Percentiles rank a stretch among this genome's conserved stretches.
phyloP scores from a whole-genome alignment of 1,140 invertebrate species.

The Penaeus vannamei region DNA sequence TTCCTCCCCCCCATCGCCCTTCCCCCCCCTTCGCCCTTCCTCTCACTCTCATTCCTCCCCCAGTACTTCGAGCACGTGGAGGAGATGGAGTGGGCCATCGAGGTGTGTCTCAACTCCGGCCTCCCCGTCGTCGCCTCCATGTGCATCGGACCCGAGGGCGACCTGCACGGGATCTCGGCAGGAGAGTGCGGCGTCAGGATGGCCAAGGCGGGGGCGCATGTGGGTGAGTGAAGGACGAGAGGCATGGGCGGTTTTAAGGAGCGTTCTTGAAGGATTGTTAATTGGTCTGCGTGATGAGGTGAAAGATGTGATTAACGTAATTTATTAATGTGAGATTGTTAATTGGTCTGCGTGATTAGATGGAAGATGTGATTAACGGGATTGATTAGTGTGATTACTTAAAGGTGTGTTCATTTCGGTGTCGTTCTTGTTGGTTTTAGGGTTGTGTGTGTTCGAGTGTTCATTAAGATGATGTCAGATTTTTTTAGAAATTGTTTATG shows the following conservation, averaged over 20 bases:
- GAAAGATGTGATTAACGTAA: no score
- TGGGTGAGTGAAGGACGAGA: constrained; percentile 53
- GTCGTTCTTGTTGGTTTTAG: no score
- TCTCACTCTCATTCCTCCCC: not conserved
- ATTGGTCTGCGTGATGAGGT: no score
- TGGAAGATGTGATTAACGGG: no score
- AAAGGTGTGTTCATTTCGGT: no score
- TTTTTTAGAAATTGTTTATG: no score
- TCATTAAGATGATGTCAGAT: no score
- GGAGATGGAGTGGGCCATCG: constrained; percentile 73
- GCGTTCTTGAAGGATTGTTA: no score
- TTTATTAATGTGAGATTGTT: no score
- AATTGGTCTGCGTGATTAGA: no score
- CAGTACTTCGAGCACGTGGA: constrained; percentile 74
- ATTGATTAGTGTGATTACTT: no score
- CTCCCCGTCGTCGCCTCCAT: constrained; percentile 72
- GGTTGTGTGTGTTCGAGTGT: no score
- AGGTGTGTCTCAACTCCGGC: constrained; percentile 69
- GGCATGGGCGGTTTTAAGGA: not conserved
- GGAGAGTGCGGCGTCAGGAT: constrained; percentile 72
- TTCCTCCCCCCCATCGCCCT: not conserved
- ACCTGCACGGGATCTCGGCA: constrained; percentile 71
- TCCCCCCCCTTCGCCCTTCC: not conserved
- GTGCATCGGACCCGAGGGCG: constrained; percentile 73
- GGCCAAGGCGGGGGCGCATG: constrained; percentile 72